These are phyloP conservation scores for Zeus faber DNA, from an alignment of 2,113 vertebrate species.

Conservation along the genomic window DNA sequence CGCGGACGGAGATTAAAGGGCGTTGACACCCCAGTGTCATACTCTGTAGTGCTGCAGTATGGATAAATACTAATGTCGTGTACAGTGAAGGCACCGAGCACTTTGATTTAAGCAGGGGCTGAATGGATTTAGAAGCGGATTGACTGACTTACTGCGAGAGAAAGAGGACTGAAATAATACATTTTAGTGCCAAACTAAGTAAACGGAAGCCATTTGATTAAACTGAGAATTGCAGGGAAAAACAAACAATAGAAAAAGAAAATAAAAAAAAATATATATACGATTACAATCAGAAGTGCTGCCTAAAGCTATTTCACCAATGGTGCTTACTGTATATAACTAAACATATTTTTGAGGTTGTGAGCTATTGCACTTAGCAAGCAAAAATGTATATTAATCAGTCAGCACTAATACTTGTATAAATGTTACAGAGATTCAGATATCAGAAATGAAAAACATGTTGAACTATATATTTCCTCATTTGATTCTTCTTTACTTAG, in stretches of 20 bases:
- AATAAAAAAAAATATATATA: no score
- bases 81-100: background rate
- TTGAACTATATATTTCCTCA: constrained; percentile 20
- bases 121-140: background rate
- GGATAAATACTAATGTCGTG: background rate
- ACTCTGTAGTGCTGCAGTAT: background rate
- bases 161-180: constrained; percentile 24
- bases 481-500: constrained; percentile 17
- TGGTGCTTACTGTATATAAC: constrained; percentile 57
- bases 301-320: constrained; percentile 43
- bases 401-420: constrained; percentile 44
- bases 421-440: constrained; percentile 13
- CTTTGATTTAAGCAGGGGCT: constrained; percentile 26
- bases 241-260: constrained; percentile 7
- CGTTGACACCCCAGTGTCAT: background rate
- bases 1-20: no score
- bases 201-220: constrained; percentile 21
- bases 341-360: constrained; percentile 58
- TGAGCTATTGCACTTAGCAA: constrained; percentile 54
- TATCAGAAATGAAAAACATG: constrained; percentile 18
- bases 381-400: constrained; percentile 43
- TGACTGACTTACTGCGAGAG: background rate
- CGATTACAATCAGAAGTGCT: no score
- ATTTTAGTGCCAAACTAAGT: constrained; percentile 56
- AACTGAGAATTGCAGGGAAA: constrained; percentile 25